Conservation (phyloP, 1,140 invertebrate species). For the Mizuhopecten yessoensis region DNA sequence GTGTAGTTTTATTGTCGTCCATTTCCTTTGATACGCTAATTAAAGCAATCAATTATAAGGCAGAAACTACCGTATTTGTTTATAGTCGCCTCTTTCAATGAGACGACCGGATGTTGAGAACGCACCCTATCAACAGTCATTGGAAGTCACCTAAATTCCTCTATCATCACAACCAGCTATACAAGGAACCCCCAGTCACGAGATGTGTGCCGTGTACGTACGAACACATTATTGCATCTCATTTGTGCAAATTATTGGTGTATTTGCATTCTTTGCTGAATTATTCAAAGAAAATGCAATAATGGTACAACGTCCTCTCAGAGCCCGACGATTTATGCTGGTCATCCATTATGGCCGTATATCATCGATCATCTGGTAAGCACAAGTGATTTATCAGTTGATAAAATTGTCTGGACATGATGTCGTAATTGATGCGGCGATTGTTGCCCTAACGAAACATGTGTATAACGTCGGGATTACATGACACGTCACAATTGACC, state of each 20-base stretch:
- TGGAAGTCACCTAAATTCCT: not conserved
- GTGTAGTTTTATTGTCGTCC: no score
- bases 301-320: not conserved
- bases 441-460: slow-evolving; percentile 33
- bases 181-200: not conserved
- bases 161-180: not conserved
- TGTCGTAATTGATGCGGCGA: slow-evolving; percentile 1
- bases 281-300: slow-evolving; percentile 35
- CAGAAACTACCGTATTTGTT: no score
- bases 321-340: not conserved
- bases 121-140: not conserved
- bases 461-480: not conserved
- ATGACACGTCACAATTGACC: not conserved
- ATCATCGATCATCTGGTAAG: not conserved
- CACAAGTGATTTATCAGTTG: slow-evolving; percentile 38
- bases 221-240: slow-evolving; percentile 18
- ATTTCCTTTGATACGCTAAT: no score
- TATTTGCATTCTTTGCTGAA: slow-evolving; percentile 34
- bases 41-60: no score
- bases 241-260: slow-evolving; percentile 4
- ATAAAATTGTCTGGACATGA: slow-evolving; percentile 38
- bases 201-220: not conserved
- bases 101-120: not conserved
- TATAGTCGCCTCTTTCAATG: no score
- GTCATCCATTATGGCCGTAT: not conserved